These are phyloP conservation scores for Thyatira batis DNA, from an alignment of 2,888 invertebrate genomes.

Conservation along the genomic window DNA sequence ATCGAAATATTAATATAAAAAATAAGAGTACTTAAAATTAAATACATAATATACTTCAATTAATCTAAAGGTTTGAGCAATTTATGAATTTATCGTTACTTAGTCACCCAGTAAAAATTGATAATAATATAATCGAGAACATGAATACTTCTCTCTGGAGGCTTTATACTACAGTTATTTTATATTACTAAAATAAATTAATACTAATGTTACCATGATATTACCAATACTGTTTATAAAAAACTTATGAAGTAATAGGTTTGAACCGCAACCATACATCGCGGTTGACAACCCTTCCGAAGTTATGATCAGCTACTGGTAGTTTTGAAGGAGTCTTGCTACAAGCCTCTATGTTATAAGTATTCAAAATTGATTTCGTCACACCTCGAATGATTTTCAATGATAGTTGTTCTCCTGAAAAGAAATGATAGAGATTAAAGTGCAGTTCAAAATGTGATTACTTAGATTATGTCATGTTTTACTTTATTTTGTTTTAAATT, in stretches of 20 bases:
- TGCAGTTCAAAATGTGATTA: not conserved
- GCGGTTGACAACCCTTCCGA: conserved; percentile 52
- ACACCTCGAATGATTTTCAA: conserved; percentile 53
- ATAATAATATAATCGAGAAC: too few species aligned
- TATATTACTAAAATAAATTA: not conserved
- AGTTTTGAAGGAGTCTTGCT: conserved; percentile 49
- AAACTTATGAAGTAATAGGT: conserved; percentile 8
- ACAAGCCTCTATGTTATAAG: conserved; percentile 51
- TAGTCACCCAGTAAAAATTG: too few species aligned
- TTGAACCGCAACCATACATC: conserved; percentile 66
- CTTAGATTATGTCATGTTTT: too few species aligned
- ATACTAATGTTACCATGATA: not conserved
- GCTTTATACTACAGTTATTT: too few species aligned
- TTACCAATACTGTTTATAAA: not conserved
- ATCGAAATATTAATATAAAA: too few species aligned
- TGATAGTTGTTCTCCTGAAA: conserved; percentile 67
- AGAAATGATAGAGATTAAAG: too few species aligned
- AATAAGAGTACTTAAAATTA: too few species aligned
- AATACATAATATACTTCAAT: too few species aligned
- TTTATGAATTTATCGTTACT: too few species aligned
- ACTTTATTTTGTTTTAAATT: too few species aligned
- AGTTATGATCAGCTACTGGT: conserved; percentile 56
- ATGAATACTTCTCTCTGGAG: too few species aligned
- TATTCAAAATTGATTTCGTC: conserved; percentile 44
- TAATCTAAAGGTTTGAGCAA: too few species aligned